Evolutionary conservation across 2,888 invertebrate genomes (phyloP).

Genomic region (Diogma glabrata): DNA sequence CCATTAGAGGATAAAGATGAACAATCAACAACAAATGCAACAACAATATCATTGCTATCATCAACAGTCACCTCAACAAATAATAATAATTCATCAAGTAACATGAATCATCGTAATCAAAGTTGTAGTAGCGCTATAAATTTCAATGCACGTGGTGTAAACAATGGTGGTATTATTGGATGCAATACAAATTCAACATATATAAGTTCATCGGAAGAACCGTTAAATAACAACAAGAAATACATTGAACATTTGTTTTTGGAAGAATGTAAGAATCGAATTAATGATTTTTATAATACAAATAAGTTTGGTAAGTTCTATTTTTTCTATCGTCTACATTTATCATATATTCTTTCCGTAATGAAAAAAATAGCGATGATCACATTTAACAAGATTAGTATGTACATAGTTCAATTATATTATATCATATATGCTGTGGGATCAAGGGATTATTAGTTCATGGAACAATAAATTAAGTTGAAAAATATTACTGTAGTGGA

Average conservation of each 20-base stretch:
- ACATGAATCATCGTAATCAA: constrained; percentile 8
- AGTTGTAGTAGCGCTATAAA: too few relatives aligned
- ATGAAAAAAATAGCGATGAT: too few relatives aligned
- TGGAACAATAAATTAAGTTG: too few relatives aligned
- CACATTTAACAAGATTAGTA: too few relatives aligned
- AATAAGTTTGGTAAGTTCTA: constrained; percentile 20
- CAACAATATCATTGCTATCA: constrained; percentile 6
- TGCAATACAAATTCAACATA: constrained; percentile 31
- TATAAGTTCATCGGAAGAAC: constrained; percentile 34
- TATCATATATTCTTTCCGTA: too few relatives aligned
- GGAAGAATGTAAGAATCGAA: constrained; percentile 35
- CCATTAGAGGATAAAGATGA: constrained; percentile 34
- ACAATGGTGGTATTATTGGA: background rate
- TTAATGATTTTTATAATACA: constrained; percentile 32
- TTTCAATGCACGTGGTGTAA: too few relatives aligned
- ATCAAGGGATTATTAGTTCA: too few relatives aligned
- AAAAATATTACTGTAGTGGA: too few relatives aligned
- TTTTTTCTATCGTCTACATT: too few relatives aligned
- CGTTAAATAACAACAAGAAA: constrained; percentile 29
- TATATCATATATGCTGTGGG: too few relatives aligned
- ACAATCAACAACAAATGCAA: constrained; percentile 3
- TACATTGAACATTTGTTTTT: constrained; percentile 36
- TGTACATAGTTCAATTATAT: too few relatives aligned
- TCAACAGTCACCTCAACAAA: background rate
- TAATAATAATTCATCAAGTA: constrained; percentile 4